Evolutionary conservation across 2,113 vertebrate genomes (phyloP).

Genomic region (Stegostoma tigrinum): DNA sequence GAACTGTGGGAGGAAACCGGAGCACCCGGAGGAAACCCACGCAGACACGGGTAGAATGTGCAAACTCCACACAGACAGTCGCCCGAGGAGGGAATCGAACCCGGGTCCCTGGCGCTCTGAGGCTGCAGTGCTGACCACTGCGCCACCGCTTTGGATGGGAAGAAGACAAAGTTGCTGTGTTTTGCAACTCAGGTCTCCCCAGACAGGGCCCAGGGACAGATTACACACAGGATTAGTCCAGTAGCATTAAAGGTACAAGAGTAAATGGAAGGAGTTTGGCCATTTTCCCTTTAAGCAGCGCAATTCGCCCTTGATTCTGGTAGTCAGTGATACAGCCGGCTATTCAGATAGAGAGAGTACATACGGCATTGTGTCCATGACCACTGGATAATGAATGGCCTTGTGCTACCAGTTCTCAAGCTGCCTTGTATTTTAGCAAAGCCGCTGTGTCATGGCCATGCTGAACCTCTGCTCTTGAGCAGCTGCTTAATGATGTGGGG

Average conservation of each 20-base stretch:
- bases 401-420: neutral
- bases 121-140: too few species aligned
- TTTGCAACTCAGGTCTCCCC: neutral
- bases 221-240: neutral
- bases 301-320: neutral
- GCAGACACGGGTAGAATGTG: too few species aligned
- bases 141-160: neutral
- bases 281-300: neutral
- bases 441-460: neutral
- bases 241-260: neutral
- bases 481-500: neutral
- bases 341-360: conserved; percentile 28
- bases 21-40: too few species aligned
- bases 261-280: neutral
- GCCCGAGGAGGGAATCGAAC: too few species aligned
- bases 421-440: neutral
- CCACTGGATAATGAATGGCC: conserved; percentile 14
- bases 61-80: too few species aligned
- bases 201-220: neutral
- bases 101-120: too few species aligned
- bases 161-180: neutral
- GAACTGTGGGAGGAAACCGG: too few species aligned
- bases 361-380: neutral
- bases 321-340: neutral
- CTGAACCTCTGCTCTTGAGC: neutral